These are phyloP conservation scores for Aphrophora alni DNA, from an alignment of 2,888 invertebrate genomes.

Conservation along the genomic window DNA sequence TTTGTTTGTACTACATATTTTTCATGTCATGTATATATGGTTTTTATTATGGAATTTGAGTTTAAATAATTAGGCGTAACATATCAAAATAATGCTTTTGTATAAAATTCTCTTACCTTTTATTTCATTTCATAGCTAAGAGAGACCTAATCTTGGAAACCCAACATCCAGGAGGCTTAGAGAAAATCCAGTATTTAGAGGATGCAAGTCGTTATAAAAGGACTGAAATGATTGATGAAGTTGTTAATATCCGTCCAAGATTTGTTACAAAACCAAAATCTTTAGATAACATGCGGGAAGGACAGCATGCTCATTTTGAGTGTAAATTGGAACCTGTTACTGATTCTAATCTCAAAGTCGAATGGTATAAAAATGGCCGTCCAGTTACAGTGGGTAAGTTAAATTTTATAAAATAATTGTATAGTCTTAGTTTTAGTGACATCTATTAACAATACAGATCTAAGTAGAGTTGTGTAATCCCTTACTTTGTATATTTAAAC, in stretches of 20 bases:
- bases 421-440: too few relatives aligned
- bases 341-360: constrained; percentile 94
- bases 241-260: constrained; percentile 80
- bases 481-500: too few relatives aligned
- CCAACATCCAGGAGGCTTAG: constrained; percentile 88
- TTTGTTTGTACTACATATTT: too few relatives aligned
- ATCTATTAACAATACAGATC: too few relatives aligned
- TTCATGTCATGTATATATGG: too few relatives aligned
- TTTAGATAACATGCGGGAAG: constrained; percentile 83
- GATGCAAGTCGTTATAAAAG: constrained; percentile 86
- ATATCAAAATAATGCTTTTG: too few relatives aligned
- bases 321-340: constrained; percentile 96
- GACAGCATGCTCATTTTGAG: constrained; percentile 95
- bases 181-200: constrained; percentile 91
- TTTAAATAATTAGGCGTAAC: too few relatives aligned
- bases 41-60: too few relatives aligned
- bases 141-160: constrained; percentile 87
- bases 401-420: too few relatives aligned
- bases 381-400: constrained; percentile 83
- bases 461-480: too few relatives aligned
- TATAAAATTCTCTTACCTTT: too few relatives aligned
- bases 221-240: constrained; percentile 80
- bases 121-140: constrained; percentile 64
- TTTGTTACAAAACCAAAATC: constrained; percentile 90
- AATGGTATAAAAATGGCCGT: constrained; percentile 95